These are phyloP conservation scores for Syrmaticus mikado DNA, from an alignment of 2,113 vertebrate genomes.

Conservation along the genomic window DNA sequence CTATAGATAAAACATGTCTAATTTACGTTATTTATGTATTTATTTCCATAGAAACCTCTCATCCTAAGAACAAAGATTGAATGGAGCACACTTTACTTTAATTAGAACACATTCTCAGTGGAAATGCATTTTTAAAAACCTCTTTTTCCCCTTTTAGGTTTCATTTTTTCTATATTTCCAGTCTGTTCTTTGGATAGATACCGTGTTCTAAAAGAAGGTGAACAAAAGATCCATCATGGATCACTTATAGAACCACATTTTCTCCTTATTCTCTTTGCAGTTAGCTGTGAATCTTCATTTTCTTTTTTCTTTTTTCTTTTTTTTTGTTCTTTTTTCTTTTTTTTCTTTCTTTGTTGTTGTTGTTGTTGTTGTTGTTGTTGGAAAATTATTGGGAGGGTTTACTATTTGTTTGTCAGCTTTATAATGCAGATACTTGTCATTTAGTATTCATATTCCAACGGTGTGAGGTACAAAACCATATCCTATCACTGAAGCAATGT, in stretches of 20 bases:
- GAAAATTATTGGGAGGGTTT: background rate
- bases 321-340: background rate
- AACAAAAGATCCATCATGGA: background rate
- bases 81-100: background rate
- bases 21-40: background rate
- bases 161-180: background rate
- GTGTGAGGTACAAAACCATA: background rate
- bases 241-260: background rate
- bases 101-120: background rate
- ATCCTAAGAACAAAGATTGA: background rate
- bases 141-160: background rate
- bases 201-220: background rate
- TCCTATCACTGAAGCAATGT: background rate
- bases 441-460: background rate
- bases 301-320: background rate
- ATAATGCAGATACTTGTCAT: background rate
- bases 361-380: no score
- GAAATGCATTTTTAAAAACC: accelerated
- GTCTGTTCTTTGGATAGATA: background rate
- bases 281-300: background rate
- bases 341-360: background rate
- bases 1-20: background rate
- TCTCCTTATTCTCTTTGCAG: background rate
- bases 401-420: background rate
- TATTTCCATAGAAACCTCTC: background rate